Evolutionary conservation across 2,113 vertebrate genomes (phyloP), one percentile per base, ranked within the genome.

Genomic region (Chloropsis hardwickii): DNA sequence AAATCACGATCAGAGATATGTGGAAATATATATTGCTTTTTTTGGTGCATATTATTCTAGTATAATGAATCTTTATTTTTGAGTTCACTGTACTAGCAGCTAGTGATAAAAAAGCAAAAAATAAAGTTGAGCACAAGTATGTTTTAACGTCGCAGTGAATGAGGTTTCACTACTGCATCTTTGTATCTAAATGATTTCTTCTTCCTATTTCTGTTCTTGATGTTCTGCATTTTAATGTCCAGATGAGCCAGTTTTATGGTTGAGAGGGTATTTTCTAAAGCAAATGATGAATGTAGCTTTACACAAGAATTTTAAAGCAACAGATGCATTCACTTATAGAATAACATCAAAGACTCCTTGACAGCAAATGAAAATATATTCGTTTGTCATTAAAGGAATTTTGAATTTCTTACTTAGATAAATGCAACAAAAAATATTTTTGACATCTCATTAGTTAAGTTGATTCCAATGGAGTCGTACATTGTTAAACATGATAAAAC

Each of bases 381-480:
- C 77, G 37, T 53, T 85, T 95, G 62, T 84, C 90, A 96, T 96
- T 82, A 91, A 83, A 84, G 87, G 73, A 78, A 85, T 88, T 96
- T 67, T 70, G 31, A 76, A 95, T 97, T 95, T 96, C 87, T 71
- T 90, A 97, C 85, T 93, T 83, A 97, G 97, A 98, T 97, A 96
- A 97, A 98, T 98, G 94, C 87, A 95, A 76, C 65, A 73, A 95
- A 97, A 95, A 96, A 54, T 78, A 65, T 88, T 91, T 90, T 94
- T 94, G 95, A 94, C 86, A 58, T 74, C 72, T 93, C 80, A 69
- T 96, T 97, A 95, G 48, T 95, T 92, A 87, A 73, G 71, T 95
- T 96, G 74, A 95, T 94, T 91, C 37, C 58, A 62, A 13, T 81
- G 56, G 84, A 89, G 40, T 69, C 31, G 8, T 88, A 65, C 7